Conservation (phyloP, 2,888 invertebrate genomes). For the Ernsta delagoae region DNA sequence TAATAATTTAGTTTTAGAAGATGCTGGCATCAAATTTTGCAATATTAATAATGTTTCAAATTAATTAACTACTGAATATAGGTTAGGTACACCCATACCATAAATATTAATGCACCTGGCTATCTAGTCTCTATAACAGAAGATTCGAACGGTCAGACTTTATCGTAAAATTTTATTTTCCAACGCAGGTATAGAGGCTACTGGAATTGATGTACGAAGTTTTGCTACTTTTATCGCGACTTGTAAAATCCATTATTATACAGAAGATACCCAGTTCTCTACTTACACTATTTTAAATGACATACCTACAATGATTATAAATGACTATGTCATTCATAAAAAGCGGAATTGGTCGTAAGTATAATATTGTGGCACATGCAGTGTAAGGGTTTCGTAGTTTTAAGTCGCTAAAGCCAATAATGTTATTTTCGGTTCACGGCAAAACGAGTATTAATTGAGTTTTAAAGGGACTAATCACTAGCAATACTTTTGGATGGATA, state of each 20-base stretch:
- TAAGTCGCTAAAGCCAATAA: too few species aligned
- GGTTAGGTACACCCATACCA: background rate
- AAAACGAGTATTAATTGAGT: too few species aligned
- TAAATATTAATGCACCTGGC: too few species aligned
- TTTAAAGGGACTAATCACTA: too few species aligned
- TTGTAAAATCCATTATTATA: constrained; percentile 11
- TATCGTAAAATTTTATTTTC: constrained; percentile 21
- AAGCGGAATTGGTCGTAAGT: too few species aligned
- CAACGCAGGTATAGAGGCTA: constrained; percentile 16
- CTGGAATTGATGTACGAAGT: constrained; percentile 14
- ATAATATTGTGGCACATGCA: too few species aligned
- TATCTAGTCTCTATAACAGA: background rate
- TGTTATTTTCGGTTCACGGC: background rate
- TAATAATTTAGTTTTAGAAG: too few species aligned
- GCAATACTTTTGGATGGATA: too few species aligned
- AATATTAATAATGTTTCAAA: too few species aligned
- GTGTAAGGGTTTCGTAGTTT: background rate
- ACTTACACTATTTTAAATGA: background rate
- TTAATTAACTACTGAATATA: too few species aligned
- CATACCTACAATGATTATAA: background rate
- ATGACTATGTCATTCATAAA: background rate
- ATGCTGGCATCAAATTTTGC: too few species aligned
- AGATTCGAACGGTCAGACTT: background rate
- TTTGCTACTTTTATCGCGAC: constrained; percentile 15
- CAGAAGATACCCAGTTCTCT: constrained; percentile 2